Percentiles rank a stretch among this genome's conserved stretches.
These are phyloP conservation scores for Coptodon rendalli DNA, from an alignment of 2,113 vertebrate species.

Conservation along the genomic window DNA sequence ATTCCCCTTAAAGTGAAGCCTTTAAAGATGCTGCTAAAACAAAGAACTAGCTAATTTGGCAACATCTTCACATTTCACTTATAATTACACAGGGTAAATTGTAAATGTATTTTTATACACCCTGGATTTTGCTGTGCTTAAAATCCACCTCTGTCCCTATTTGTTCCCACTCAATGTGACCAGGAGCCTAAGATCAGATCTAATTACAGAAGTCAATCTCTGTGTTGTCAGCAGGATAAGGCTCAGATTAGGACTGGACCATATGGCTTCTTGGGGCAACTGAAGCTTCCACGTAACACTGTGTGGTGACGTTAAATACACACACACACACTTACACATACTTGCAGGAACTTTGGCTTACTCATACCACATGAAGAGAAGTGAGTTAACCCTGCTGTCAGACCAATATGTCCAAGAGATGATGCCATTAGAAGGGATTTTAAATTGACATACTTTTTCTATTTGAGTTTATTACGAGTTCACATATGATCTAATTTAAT, in stretches of 20 bases:
- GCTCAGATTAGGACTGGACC: conserved; percentile 57
- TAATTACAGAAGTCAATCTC: conserved; percentile 65
- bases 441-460: neutral
- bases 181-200: conserved; percentile 45
- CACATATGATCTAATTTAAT: neutral
- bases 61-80: neutral
- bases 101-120: neutral
- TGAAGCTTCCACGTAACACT: conserved; percentile 25
- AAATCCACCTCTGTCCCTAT: neutral
- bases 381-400: neutral
- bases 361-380: conserved; percentile 25
- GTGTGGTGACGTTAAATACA: conserved; percentile 2
- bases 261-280: conserved; percentile 63
- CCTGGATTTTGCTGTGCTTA: neutral
- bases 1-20: neutral
- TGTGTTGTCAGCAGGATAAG: conserved; percentile 59
- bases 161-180: neutral
- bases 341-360: conserved; percentile 19
- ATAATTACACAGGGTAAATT: neutral
- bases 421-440: conserved; percentile 8
- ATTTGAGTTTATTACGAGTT: neutral
- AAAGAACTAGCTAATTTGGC: neutral
- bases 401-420: conserved; percentile 23
- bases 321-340: neutral
- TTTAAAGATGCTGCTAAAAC: neutral